These are phyloP conservation scores for Sitta carolinensis DNA, from an alignment of 2,797 vertebrate species.

Conservation along the genomic window DNA sequence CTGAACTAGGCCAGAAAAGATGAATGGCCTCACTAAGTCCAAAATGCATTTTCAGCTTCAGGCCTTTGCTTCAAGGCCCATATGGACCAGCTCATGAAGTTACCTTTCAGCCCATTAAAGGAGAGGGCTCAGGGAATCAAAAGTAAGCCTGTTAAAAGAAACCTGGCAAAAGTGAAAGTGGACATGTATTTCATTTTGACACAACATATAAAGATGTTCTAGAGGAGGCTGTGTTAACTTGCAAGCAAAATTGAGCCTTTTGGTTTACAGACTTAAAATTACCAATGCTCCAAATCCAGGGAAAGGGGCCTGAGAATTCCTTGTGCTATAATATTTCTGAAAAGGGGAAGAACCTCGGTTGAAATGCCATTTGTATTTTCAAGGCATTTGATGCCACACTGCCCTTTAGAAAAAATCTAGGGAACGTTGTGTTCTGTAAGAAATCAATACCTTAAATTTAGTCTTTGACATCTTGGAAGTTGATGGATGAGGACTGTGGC, in stretches of 20 bases:
- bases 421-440: not conserved
- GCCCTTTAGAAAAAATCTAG: not conserved
- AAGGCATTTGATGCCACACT: not conserved
- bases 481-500: not conserved
- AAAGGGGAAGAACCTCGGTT: not conserved
- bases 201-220: not conserved
- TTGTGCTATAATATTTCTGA: not conserved
- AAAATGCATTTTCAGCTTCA: not conserved
- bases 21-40: not conserved
- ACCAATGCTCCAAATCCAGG: not conserved
- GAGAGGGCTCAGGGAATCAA: not conserved
- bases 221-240: not conserved
- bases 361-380: not conserved
- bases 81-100: not conserved
- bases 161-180: not conserved
- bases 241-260: not conserved
- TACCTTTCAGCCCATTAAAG: not conserved
- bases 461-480: not conserved
- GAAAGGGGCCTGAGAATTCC: not conserved
- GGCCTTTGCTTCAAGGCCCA: not conserved
- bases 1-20: not conserved
- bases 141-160: not conserved
- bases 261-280: not conserved
- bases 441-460: not conserved
- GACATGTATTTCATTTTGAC: not conserved